These are phyloP conservation scores for Galagoides demidoff DNA, from an alignment of 2,797 vertebrate species.

Conservation along the genomic window DNA sequence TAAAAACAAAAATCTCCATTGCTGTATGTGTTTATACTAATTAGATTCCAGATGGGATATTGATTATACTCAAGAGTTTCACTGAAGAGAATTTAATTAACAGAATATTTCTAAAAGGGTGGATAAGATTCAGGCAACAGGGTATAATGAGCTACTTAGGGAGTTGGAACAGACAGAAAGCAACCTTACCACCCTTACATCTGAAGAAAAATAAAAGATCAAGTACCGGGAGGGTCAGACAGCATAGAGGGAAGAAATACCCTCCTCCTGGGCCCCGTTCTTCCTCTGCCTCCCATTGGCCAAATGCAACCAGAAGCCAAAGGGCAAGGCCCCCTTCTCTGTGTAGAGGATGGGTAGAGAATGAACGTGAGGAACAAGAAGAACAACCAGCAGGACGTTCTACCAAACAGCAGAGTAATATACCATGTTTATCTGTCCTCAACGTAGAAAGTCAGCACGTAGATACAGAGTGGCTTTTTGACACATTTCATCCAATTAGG, in stretches of 20 bases:
- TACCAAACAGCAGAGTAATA: fast-evolving
- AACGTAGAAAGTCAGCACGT: not conserved
- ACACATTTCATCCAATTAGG: not conserved
- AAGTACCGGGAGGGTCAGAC: not conserved
- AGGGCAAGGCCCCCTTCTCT: not conserved
- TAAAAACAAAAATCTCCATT: not conserved
- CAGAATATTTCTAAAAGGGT: not conserved
- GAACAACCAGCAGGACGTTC: not conserved
- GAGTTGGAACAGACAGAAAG: not conserved
- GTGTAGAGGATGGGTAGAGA: not conserved
- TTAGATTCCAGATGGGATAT: not conserved
- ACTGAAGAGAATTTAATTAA: not conserved
- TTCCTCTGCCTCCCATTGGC: not conserved
- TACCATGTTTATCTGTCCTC: not conserved
- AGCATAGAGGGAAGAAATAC: fast-evolving
- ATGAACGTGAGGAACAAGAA: not conserved
- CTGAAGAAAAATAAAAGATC: not conserved
- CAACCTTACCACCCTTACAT: not conserved
- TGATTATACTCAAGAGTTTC: not conserved
- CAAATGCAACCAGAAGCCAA: not conserved
- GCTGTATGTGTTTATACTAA: not conserved
- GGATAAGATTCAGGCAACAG: not conserved
- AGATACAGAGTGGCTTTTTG: not conserved
- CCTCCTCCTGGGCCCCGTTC: not conserved
- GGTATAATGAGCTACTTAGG: not conserved